Conservation (phyloP, 2,888 invertebrate species). For the Tachystola acroxantha region DNA sequence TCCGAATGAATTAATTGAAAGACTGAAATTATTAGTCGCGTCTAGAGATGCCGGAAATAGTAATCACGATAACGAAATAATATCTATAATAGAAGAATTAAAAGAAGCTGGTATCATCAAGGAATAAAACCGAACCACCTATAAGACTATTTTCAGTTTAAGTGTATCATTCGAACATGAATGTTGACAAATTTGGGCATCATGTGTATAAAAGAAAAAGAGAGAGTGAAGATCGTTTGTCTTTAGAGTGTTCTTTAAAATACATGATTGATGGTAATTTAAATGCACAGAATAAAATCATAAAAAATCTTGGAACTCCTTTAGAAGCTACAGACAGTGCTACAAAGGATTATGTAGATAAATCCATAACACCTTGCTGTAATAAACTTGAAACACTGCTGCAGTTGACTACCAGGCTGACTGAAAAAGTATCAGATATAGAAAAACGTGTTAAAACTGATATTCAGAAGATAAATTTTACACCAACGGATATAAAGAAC, state of each 20-base stretch:
- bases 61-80: slow-evolving; percentile 28
- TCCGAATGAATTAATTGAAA: slow-evolving; percentile 20
- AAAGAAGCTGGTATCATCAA: slow-evolving; percentile 18
- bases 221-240: not conserved
- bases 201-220: slow-evolving; percentile 1
- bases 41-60: slow-evolving; percentile 20
- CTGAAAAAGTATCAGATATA: no score
- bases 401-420: not conserved
- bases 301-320: not conserved
- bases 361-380: not conserved
- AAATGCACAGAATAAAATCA: not conserved
- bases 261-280: not conserved
- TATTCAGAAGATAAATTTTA: not conserved
- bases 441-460: no score
- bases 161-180: not conserved
- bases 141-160: not conserved
- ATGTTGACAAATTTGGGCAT: slow-evolving; percentile 8
- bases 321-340: not conserved
- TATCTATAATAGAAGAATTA: slow-evolving; percentile 31
- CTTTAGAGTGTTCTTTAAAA: no score
- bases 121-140: slow-evolving; percentile 1
- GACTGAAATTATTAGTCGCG: slow-evolving; percentile 18
- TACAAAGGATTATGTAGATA: slow-evolving; percentile 3
- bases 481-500: not conserved
- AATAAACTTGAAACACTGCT: not conserved